These are phyloP conservation scores for Catocala nupta DNA, from an alignment of 2,888 invertebrate species.

Conservation along the genomic window DNA sequence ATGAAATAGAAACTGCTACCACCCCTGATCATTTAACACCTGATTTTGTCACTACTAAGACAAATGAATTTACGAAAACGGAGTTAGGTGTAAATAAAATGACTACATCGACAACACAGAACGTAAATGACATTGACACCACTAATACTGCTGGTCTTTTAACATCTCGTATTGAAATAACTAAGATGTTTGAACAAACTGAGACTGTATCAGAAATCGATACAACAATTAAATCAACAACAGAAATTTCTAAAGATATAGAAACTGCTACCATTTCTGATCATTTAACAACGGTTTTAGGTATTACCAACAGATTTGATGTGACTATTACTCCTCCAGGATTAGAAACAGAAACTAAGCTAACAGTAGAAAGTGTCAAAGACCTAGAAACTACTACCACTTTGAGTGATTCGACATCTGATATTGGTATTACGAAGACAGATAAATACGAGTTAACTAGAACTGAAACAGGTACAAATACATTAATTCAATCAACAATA, in stretches of 20 bases:
- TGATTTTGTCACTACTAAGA: no score
- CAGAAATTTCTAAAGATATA: conserved; percentile 6
- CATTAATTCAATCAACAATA: background rate
- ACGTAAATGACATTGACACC: background rate
- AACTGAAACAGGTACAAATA: background rate
- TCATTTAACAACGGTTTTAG: background rate
- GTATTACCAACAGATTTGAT: background rate
- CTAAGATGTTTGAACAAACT: background rate
- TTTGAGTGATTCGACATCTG: background rate
- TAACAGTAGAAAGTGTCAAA: conserved; percentile 3
- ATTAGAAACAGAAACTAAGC: background rate
- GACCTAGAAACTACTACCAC: background rate
- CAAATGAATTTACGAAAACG: no score
- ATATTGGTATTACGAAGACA: background rate
- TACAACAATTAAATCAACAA: conserved; percentile 7
- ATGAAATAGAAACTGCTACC: conserved; percentile 2
- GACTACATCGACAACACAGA: background rate
- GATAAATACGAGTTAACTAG: background rate
- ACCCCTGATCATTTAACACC: background rate
- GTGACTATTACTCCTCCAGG: no score
- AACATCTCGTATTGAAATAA: background rate
- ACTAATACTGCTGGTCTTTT: background rate
- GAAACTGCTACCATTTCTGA: background rate
- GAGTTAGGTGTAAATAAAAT: background rate
- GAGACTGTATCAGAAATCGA: background rate